Percentiles rank a stretch among this genome's conserved stretches.
Conservation (phyloP, 2,797 vertebrate genomes). For the Amphiprion clarkii region DNA sequence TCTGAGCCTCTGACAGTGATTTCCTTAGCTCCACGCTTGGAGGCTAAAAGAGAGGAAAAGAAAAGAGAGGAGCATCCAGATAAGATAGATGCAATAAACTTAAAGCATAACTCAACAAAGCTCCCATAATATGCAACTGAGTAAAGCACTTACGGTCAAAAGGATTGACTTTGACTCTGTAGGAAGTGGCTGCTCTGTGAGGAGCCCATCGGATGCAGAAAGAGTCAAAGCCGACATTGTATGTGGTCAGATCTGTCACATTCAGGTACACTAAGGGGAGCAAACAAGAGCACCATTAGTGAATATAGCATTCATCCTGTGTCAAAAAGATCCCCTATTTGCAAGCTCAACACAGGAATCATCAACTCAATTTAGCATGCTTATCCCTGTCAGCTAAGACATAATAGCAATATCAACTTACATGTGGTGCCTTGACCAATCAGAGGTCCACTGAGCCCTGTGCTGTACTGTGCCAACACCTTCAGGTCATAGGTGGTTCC, state of each 20-base stretch:
- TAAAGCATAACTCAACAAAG: background rate
- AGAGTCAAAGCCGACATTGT: slow-evolving; percentile 91
- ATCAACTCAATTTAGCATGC: background rate
- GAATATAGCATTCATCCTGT: too few relatives aligned
- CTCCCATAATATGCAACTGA: background rate
- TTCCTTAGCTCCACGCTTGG: slow-evolving; percentile 89
- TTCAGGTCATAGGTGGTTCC: slow-evolving; percentile 95
- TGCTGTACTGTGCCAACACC: slow-evolving; percentile 94
- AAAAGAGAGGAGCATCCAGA: background rate
- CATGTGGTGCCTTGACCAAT: slow-evolving; percentile 94
- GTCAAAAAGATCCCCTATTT: too few relatives aligned
- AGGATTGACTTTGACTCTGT: slow-evolving; percentile 94
- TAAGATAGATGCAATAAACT: background rate
- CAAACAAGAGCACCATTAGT: background rate
- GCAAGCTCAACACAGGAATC: background rate
- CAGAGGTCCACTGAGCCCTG: slow-evolving; percentile 91
- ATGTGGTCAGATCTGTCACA: slow-evolving; percentile 92
- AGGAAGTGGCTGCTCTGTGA: slow-evolving; percentile 96
- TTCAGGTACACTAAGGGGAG: slow-evolving; percentile 93
- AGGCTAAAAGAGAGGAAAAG: slow-evolving; percentile 60
- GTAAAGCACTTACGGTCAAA: slow-evolving; percentile 85
- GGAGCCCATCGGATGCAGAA: slow-evolving; percentile 94
- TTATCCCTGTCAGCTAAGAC: slow-evolving; percentile 1
- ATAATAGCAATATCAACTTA: slow-evolving; percentile 78
- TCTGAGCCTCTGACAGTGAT: slow-evolving; percentile 93